Conservation (phyloP, 2,113 vertebrate genomes). For the Prunella fulvescens region DNA sequence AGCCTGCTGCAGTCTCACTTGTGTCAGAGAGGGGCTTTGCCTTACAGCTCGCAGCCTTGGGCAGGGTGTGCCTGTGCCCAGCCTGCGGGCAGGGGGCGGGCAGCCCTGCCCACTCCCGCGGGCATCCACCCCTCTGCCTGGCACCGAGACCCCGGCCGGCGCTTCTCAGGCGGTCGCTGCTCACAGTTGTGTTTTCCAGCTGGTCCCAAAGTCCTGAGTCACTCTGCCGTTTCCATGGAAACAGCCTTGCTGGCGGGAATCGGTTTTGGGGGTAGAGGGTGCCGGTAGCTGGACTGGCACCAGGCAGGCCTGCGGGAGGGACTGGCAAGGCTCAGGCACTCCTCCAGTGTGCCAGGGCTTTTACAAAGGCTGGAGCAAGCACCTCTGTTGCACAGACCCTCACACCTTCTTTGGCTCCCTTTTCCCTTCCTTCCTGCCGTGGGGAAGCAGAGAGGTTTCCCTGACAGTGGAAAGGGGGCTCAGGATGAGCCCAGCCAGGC, state of each 20-base stretch:
- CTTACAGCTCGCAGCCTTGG: accelerated
- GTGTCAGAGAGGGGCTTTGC: not conserved
- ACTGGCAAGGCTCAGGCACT: accelerated
- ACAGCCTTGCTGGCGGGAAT: conserved; percentile 74
- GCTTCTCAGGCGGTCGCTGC: conserved; percentile 38
- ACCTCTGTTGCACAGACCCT: not conserved
- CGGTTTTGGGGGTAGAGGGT: conserved; percentile 45
- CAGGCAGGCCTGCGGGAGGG: not conserved
- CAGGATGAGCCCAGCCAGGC: not conserved
- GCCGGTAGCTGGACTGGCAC: conserved; percentile 32
- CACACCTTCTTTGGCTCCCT: not conserved
- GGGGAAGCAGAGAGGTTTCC: not conserved
- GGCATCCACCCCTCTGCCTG: not conserved
- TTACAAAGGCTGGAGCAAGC: not conserved
- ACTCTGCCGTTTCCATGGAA: conserved; percentile 81
- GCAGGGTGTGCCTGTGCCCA: not conserved
- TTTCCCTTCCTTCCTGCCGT: not conserved
- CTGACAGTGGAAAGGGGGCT: not conserved
- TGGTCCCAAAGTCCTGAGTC: conserved; percentile 81
- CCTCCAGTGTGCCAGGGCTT: not conserved
- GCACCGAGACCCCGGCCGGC: not conserved
- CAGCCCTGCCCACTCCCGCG: not conserved
- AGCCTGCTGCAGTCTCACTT: not conserved
- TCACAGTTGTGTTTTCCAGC: conserved; percentile 74
- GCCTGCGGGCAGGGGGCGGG: not conserved